Evolutionary conservation across 2,113 vertebrate species (phyloP), one percentile per base, ranked within the genome.

Genomic region (Gadus macrocephalus): DNA sequence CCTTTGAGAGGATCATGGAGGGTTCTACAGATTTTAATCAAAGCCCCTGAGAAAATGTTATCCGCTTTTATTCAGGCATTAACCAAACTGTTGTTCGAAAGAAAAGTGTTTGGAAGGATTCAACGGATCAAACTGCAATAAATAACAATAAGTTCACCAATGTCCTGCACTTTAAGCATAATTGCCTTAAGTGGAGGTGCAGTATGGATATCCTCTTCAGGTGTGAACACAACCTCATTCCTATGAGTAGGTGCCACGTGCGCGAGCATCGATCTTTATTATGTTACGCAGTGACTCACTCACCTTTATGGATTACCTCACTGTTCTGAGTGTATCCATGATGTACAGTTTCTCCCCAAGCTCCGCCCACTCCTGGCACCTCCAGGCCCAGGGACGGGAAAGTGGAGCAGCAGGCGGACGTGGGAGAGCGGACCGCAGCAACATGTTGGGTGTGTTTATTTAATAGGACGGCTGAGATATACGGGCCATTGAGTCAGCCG

Each of bases 371-470:
- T 76, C 68, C 62, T 22, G 71, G 87, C 80, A 77, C 69, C 76
- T 9, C 59, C 78, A 66, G 78, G 66, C 69, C 69, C 75, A 68
- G 69, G 71, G 78, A 78, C 76, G 75, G 77, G 83, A 73, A 83
- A 74, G 73, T 80, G 86, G 86, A 88, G 80, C 82, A 67, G 17
- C 28, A 67, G 19, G 61, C 56, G 17, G 56, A 67, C 62, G 69
- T 61, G 55, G 64, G 58, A 16, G 58, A 7, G 31, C 68, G 58
- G 15, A 42, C 49, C 14, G 49, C 53, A 22, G 49, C 53, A 22
- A 60, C 3, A 67, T 74, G 71, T 67, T 49, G 74, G 65, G 68
- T 25, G 60, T 71, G 62, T 53, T 56, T 25, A 49, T 49, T 64
- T 42, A 63, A 53, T 63, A 2, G 20, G 8, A 22, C 14, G 2